Evolutionary conservation across 2,113 vertebrate species (phyloP).

Genomic region (Rhodinocichla rosea): DNA sequence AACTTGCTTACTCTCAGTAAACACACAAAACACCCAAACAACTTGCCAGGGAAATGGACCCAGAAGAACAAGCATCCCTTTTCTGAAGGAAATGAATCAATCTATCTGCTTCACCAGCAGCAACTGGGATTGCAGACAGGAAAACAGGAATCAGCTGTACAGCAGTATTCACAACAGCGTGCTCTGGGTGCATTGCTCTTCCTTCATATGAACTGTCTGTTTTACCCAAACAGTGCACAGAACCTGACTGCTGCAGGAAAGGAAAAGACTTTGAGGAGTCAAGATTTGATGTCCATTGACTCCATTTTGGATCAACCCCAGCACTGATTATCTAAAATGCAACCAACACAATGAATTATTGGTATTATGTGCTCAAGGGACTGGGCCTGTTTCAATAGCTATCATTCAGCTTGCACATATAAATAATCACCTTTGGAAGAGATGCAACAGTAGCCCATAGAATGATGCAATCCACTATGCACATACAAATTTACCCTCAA

Average conservation of each 20-base stretch:
- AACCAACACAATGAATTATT: neutral
- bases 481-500: neutral
- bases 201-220: rapidly evolving
- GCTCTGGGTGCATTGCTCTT: neutral
- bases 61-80: neutral
- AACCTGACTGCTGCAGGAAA: neutral
- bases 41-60: neutral
- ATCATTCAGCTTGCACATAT: neutral
- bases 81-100: neutral
- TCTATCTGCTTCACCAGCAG: neutral
- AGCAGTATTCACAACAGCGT: neutral
- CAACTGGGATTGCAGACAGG: neutral
- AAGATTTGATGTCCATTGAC: neutral
- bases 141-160: neutral
- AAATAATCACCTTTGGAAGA: neutral
- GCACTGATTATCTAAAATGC: neutral
- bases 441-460: neutral
- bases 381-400: neutral
- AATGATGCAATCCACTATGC: neutral
- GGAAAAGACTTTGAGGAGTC: neutral
- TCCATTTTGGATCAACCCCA: neutral
- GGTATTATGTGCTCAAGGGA: neutral
- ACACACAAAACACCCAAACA: neutral
- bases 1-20: neutral
- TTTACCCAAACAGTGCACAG: neutral